Percentiles rank a stretch among this genome's conserved stretches.
Conservation (phyloP, 2,888 invertebrate species). For the Entomobrya proxima region DNA sequence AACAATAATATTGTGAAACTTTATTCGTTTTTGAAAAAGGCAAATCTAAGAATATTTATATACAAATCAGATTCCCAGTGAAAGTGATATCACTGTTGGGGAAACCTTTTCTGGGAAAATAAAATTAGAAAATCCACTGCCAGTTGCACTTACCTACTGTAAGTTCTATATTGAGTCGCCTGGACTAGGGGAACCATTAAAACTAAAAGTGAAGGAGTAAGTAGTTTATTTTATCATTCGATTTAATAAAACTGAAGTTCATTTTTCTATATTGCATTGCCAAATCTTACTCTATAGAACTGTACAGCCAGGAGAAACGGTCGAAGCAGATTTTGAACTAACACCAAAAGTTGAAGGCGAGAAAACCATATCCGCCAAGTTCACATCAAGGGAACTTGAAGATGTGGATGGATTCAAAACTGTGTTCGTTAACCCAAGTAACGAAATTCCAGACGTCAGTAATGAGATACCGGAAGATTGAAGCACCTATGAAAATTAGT, state of each 20-base stretch:
- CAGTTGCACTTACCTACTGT: slow-evolving; percentile 86
- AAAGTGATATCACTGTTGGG: slow-evolving; percentile 78
- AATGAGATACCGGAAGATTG: neutral
- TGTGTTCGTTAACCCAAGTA: slow-evolving; percentile 68
- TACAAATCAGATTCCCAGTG: slow-evolving; percentile 61
- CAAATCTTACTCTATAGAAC: no score
- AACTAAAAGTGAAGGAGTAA: slow-evolving; percentile 83
- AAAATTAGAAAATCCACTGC: slow-evolving; percentile 88
- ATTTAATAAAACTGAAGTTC: no score
- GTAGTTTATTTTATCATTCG: no score
- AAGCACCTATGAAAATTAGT: no score
- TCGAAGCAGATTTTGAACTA: slow-evolving; percentile 86
- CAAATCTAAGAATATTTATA: no score
- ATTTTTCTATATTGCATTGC: slow-evolving; percentile 1
- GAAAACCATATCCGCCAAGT: slow-evolving; percentile 90
- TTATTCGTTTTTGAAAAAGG: neutral
- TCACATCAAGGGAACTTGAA: slow-evolving; percentile 89
- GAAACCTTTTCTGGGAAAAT: slow-evolving; percentile 81
- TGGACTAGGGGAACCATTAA: slow-evolving; percentile 86
- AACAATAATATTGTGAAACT: neutral
- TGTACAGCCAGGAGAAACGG: slow-evolving; percentile 83
- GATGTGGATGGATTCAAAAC: slow-evolving; percentile 89
- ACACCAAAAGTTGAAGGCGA: slow-evolving; percentile 88
- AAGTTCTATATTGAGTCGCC: slow-evolving; percentile 89
- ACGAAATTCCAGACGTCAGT: slow-evolving; percentile 44